phyloP scores from a whole-genome alignment of 2,888 invertebrate genomes.

The Polyploca ridens region DNA sequence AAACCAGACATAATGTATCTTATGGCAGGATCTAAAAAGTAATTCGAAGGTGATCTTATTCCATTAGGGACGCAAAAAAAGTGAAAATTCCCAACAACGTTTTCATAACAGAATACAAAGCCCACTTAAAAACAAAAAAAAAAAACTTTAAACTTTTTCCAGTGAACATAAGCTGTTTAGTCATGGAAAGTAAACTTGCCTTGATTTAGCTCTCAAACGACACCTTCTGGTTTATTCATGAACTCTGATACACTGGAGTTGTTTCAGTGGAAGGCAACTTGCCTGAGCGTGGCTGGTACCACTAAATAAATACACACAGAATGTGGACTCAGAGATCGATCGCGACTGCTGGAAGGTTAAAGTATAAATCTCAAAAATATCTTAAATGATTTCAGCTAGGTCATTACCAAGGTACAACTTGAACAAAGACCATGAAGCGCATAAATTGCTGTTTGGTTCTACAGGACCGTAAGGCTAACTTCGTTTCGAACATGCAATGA shows the following conservation, averaged over 20 bases:
- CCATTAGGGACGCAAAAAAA: not conserved
- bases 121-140: conserved; percentile 4
- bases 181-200: conserved; percentile 16
- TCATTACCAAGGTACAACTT: no score
- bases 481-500: no score
- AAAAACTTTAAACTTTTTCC: conserved; percentile 5
- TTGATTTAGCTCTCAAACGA: conserved; percentile 21
- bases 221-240: conserved; percentile 24
- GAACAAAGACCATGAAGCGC: no score
- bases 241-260: conserved; percentile 19
- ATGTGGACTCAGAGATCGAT: no score
- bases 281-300: not conserved
- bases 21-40: no score
- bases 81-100: not conserved
- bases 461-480: no score
- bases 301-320: not conserved
- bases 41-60: not conserved
- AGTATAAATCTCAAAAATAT: no score
- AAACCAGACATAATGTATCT: no score
- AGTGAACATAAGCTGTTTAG: conserved; percentile 9
- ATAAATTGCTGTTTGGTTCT: no score
- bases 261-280: conserved; percentile 6
- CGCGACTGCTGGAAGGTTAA: no score
- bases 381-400: no score
- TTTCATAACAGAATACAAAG: conserved; percentile 9